These are phyloP conservation scores for Ptychoptera albimana DNA, from an alignment of 2,888 invertebrate species.

Conservation along the genomic window DNA sequence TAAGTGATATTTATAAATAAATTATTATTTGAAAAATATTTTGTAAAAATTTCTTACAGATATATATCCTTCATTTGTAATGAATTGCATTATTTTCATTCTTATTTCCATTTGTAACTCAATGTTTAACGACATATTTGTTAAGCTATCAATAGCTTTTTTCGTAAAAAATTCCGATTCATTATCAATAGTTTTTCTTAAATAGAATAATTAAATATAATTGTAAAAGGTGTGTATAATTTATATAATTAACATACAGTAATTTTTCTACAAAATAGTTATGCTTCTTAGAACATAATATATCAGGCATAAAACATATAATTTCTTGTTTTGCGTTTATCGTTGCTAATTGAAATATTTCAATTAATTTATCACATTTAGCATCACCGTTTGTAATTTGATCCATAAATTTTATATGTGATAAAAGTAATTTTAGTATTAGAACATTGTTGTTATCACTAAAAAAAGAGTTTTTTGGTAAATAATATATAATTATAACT, in stretches of 20 bases:
- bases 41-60: slow-evolving; percentile 15
- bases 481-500: too few species aligned
- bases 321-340: slow-evolving; percentile 55
- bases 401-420: slow-evolving; percentile 49
- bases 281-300: slow-evolving; percentile 58
- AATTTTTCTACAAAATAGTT: slow-evolving; percentile 37
- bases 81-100: slow-evolving; percentile 19
- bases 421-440: slow-evolving; percentile 43
- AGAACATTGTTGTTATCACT: slow-evolving; percentile 23
- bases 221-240: neutral
- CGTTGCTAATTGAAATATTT: slow-evolving; percentile 46
- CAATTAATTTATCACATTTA: slow-evolving; percentile 45
- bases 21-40: neutral
- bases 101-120: slow-evolving; percentile 19
- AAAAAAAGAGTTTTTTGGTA: too few species aligned
- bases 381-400: slow-evolving; percentile 39
- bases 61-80: slow-evolving; percentile 19
- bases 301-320: slow-evolving; percentile 59
- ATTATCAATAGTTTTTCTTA: slow-evolving; percentile 20
- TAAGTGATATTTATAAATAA: neutral
- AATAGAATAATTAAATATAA: neutral
- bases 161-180: slow-evolving; percentile 21
- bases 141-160: slow-evolving; percentile 20
- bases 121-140: slow-evolving; percentile 20
- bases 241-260: slow-evolving; percentile 7